These are phyloP conservation scores for Gobionotothen gibberifrons DNA, from an alignment of 2,797 vertebrate genomes.

Conservation along the genomic window DNA sequence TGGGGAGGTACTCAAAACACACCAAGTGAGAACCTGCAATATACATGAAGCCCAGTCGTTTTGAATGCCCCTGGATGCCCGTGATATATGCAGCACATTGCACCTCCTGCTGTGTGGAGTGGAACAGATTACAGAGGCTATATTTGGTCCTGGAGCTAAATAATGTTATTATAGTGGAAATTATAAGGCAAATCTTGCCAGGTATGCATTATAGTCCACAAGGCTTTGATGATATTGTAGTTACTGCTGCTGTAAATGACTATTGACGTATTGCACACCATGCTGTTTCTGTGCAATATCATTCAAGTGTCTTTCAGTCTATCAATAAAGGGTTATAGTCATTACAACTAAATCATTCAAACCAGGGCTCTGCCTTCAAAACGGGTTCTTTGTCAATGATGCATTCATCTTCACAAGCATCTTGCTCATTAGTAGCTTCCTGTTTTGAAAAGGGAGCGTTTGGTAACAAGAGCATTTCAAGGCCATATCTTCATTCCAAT, in stretches of 20 bases:
- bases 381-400: constrained; percentile 58
- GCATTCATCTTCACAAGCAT: constrained; percentile 40
- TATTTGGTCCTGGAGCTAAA: constrained; percentile 13
- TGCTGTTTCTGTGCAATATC: background rate
- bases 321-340: constrained; percentile 4
- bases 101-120: constrained; percentile 19
- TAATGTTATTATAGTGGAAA: constrained; percentile 23
- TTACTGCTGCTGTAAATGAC: constrained; percentile 24
- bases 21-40: constrained; percentile 40
- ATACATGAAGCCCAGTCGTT: constrained; percentile 47
- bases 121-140: constrained; percentile 19
- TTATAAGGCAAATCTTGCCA: constrained; percentile 12
- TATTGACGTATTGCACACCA: constrained; percentile 1
- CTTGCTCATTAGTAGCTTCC: constrained; percentile 67
- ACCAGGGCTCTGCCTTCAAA: constrained; percentile 35
- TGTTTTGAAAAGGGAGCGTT: constrained; percentile 60
- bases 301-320: background rate
- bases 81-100: constrained; percentile 27
- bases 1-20: constrained; percentile 42
- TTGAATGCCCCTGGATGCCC: constrained; percentile 53
- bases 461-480: constrained; percentile 22
- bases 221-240: constrained; percentile 21
- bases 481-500: background rate
- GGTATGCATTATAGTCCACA: constrained; percentile 28
- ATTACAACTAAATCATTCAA: constrained; percentile 32